These are phyloP conservation scores for Cerceris ruficornis DNA, from an alignment of 2,888 invertebrate genomes.

Conservation along the genomic window DNA sequence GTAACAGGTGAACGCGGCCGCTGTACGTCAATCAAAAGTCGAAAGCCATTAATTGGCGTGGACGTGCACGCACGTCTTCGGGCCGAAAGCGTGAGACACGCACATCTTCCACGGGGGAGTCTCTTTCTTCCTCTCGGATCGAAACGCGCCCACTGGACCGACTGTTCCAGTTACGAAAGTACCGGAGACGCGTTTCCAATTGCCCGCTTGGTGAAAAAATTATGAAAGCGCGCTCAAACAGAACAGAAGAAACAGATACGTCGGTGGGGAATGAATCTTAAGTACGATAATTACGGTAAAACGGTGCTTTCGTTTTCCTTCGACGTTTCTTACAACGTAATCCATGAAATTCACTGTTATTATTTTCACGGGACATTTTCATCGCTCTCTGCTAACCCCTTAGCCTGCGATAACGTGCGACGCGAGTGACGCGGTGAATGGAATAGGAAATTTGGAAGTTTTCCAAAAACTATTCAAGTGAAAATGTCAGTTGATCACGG, in stretches of 20 bases:
- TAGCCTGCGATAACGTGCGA: too few relatives aligned
- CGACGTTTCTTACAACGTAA: too few relatives aligned
- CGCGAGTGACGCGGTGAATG: too few relatives aligned
- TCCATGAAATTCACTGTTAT: too few relatives aligned
- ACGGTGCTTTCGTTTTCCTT: background rate
- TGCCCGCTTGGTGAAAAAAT: slow-evolving; percentile 4
- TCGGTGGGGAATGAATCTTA: background rate
- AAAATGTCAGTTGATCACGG: too few relatives aligned
- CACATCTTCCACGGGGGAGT: slow-evolving; percentile 24
- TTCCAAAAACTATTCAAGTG: too few relatives aligned
- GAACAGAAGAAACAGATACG: background rate
- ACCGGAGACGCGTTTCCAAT: background rate
- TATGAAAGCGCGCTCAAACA: slow-evolving; percentile 25
- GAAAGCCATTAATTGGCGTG: slow-evolving; percentile 67
- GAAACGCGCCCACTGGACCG: slow-evolving; percentile 9
- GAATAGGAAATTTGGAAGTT: too few relatives aligned
- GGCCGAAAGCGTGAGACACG: slow-evolving; percentile 59
- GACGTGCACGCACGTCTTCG: slow-evolving; percentile 61
- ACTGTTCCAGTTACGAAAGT: slow-evolving; percentile 30
- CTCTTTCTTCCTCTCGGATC: slow-evolving; percentile 8
- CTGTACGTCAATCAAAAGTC: slow-evolving; percentile 65
- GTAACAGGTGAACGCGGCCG: slow-evolving; percentile 55
- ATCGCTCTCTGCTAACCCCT: too few relatives aligned
- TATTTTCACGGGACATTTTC: too few relatives aligned
- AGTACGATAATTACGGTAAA: slow-evolving; percentile 27